Conservation (phyloP, 2,888 invertebrate genomes). For the Rhagonycha fulva region DNA sequence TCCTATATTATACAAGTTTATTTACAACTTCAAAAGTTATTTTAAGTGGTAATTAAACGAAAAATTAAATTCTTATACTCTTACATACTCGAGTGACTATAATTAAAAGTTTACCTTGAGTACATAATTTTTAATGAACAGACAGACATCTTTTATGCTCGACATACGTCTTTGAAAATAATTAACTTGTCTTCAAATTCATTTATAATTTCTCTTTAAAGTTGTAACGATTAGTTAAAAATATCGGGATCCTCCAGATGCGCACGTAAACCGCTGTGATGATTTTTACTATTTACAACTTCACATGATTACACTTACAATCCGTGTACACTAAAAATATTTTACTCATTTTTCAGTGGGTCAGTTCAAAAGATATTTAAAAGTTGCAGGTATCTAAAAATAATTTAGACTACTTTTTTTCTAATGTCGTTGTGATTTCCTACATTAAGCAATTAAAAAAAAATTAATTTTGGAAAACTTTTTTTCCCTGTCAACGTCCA, state of each 20-base stretch:
- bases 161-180: not conserved
- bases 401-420: not conserved
- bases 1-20: not conserved
- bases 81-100: not conserved
- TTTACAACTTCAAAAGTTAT: not conserved
- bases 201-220: not conserved
- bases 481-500: not conserved
- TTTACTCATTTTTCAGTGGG: conserved; percentile 8
- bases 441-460: not conserved
- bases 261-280: not conserved
- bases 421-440: not conserved
- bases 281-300: not conserved
- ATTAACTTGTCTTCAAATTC: not conserved
- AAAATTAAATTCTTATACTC: not conserved
- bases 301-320: not conserved
- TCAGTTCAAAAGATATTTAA: not conserved
- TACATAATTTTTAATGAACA: not conserved
- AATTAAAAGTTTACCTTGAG: not conserved
- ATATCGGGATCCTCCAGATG: not conserved
- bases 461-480: not conserved
- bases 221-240: not conserved
- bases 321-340: conserved; percentile 3
- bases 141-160: not conserved
- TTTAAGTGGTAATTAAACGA: not conserved
- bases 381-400: not conserved